Evolutionary conservation across 1,140 invertebrate genomes (phyloP).

Genomic region (Andrena cerasifolii): DNA sequence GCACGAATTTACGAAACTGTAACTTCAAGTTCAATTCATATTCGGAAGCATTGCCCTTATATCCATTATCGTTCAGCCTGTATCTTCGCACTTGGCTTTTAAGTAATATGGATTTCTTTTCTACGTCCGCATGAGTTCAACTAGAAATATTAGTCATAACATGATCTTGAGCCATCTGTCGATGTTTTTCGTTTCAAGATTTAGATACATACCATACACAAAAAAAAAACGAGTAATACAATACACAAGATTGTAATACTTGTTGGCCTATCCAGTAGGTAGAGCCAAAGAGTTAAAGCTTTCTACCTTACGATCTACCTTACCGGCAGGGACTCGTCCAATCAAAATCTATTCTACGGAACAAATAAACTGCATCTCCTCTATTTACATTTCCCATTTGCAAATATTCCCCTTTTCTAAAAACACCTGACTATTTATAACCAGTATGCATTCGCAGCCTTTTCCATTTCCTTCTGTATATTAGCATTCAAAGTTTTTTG

Average conservation of each 20-base stretch:
- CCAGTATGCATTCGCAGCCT: no score
- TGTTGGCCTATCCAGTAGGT: conserved; percentile 50
- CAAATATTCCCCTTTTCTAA: neutral
- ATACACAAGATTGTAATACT: conserved; percentile 51
- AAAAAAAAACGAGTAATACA: conserved; percentile 54
- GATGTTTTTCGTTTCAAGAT: conserved; percentile 73
- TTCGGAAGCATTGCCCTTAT: conserved; percentile 35
- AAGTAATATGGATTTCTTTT: conserved; percentile 46
- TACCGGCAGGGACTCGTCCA: conserved; percentile 34
- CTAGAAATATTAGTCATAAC: conserved; percentile 75
- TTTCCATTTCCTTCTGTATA: no score
- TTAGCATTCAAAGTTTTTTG: no score
- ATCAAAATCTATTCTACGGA: conserved; percentile 28
- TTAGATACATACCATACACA: conserved; percentile 59
- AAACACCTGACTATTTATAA: neutral
- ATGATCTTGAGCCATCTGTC: conserved; percentile 78
- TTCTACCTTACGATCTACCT: conserved; percentile 24
- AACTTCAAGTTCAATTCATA: conserved; percentile 54
- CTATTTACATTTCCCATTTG: neutral
- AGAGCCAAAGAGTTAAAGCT: conserved; percentile 35
- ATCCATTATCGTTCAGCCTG: conserved; percentile 12
- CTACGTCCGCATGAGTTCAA: conserved; percentile 61
- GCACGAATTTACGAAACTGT: conserved; percentile 61
- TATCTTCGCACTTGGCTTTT: conserved; percentile 45
- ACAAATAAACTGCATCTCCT: conserved; percentile 10